phyloP scores from a whole-genome alignment of 2,888 invertebrate species.

The Pemphredon lugubris region DNA sequence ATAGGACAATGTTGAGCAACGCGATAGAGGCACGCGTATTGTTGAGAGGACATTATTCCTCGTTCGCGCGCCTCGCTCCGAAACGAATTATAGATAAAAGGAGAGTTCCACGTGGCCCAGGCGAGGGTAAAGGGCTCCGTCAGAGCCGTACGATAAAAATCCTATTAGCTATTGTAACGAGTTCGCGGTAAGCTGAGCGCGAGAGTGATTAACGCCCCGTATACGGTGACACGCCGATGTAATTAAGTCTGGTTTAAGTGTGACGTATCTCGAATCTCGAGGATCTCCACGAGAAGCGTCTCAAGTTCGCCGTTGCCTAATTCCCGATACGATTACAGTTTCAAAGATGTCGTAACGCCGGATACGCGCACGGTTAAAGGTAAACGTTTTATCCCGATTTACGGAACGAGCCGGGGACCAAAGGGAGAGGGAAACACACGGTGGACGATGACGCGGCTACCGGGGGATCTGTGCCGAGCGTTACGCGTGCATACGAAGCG shows the following conservation, averaged over 20 bases:
- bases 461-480: background rate
- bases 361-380: background rate
- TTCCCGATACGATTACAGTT: constrained; percentile 49
- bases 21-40: background rate
- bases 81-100: background rate
- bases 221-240: constrained; percentile 45
- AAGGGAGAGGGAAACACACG: background rate
- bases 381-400: no score
- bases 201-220: constrained; percentile 46
- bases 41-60: no score
- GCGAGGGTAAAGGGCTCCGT: constrained; percentile 5
- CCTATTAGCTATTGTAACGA: constrained; percentile 42
- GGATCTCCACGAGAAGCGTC: constrained; percentile 24
- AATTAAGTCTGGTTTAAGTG: constrained; percentile 39
- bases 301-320: constrained; percentile 52
- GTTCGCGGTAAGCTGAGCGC: constrained; percentile 56
- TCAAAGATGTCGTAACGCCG: background rate
- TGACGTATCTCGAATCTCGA: constrained; percentile 45
- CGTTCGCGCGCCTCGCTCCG: no score
- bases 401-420: background rate
- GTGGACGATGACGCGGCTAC: constrained; percentile 7
- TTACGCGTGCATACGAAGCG: background rate
- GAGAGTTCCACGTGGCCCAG: background rate
- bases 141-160: constrained; percentile 35
- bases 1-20: background rate